Evolutionary conservation across 1,140 invertebrate genomes (phyloP).

Genomic region (Scaptomyza montana): DNA sequence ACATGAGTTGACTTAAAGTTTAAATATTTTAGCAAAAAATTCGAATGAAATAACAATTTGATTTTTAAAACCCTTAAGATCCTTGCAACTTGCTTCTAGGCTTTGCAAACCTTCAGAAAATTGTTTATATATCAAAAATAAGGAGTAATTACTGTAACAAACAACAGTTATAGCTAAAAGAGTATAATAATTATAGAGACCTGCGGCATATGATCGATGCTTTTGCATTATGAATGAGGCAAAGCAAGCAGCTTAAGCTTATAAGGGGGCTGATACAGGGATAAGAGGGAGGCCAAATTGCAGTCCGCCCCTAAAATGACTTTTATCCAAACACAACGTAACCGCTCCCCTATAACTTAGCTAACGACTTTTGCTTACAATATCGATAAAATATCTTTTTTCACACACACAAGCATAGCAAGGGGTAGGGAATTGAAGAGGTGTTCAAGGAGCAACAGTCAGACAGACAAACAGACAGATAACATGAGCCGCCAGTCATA

Average conservation of each 20-base stretch:
- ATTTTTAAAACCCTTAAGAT: too few species aligned
- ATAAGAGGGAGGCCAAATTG: background rate
- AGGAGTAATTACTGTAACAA: background rate
- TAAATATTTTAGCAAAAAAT: too few species aligned
- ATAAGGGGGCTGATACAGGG: background rate
- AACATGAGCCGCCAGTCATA: constrained; percentile 64
- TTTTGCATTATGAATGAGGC: constrained; percentile 41
- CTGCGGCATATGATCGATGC: constrained; percentile 45
- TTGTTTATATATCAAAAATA: background rate
- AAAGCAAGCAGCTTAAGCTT: constrained; percentile 30
- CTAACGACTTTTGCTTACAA: constrained; percentile 67
- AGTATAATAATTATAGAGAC: too few species aligned
- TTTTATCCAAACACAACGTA: background rate
- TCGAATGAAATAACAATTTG: too few species aligned
- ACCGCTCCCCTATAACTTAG: background rate
- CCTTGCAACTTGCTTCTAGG: too few species aligned
- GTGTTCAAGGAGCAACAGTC: background rate
- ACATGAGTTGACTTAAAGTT: too few species aligned
- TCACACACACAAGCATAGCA: constrained; percentile 29
- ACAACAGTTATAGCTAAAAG: too few species aligned
- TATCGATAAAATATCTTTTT: constrained; percentile 62
- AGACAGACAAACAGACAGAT: constrained; percentile 39
- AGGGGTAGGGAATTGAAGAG: background rate
- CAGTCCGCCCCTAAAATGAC: constrained; percentile 21
- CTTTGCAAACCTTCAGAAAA: background rate